Percentiles rank a stretch among this genome's conserved stretches.
phyloP scores from a whole-genome alignment of 2,888 invertebrate genomes.

The Spialia ferax region DNA sequence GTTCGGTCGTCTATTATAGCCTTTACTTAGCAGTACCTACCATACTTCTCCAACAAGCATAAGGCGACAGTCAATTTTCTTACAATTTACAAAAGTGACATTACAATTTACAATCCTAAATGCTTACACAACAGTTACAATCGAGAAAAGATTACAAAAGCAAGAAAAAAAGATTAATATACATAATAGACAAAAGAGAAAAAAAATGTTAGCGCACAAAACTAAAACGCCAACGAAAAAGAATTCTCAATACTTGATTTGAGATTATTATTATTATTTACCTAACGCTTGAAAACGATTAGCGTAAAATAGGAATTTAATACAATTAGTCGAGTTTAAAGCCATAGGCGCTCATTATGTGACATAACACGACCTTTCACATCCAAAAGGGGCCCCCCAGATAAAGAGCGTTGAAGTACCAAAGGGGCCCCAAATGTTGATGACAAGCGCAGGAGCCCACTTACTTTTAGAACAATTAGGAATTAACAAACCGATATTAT shows the following conservation, averaged over 20 bases:
- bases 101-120: slow-evolving; percentile 2
- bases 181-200: neutral
- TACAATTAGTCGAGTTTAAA: neutral
- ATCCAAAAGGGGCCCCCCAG: neutral
- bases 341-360: neutral
- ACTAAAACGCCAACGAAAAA: neutral
- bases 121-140: neutral
- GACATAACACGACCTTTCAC: neutral
- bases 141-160: neutral
- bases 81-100: neutral
- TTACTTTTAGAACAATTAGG: neutral
- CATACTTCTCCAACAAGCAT: neutral
- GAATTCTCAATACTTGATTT: neutral
- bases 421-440: neutral
- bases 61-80: neutral
- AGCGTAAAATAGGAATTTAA: neutral
- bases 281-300: neutral
- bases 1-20: no score
- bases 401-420: no score
- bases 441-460: neutral
- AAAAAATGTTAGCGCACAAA: neutral
- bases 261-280: neutral
- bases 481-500: neutral
- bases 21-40: no score
- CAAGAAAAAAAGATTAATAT: neutral